Conservation (phyloP, 2,888 invertebrate genomes). For the Metallyticus violacea region DNA sequence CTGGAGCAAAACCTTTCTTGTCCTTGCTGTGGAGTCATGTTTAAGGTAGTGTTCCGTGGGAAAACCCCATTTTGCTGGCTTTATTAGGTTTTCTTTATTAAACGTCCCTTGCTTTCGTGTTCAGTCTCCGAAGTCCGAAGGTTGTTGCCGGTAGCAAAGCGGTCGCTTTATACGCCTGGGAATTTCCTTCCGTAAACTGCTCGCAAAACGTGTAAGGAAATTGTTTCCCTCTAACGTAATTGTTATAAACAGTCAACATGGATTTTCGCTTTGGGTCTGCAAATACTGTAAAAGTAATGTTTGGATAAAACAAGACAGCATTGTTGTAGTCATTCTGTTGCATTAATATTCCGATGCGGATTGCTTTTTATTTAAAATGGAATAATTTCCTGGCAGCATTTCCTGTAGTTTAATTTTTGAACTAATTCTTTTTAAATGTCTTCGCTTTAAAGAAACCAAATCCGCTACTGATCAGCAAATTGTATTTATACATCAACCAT, state of each 20-base stretch:
- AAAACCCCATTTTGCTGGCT: neutral
- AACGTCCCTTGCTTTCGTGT: neutral
- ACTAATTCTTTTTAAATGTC: no score
- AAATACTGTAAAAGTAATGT: no score
- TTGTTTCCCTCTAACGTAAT: neutral
- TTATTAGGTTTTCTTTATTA: neutral
- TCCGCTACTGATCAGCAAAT: no score
- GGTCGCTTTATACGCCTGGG: neutral
- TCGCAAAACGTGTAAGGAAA: neutral
- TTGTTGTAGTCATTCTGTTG: no score
- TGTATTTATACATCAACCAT: no score
- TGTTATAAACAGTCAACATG: neutral
- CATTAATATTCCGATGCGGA: no score
- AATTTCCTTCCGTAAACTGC: neutral
- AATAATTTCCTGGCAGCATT: no score
- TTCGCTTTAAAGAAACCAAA: no score
- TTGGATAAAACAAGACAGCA: no score
- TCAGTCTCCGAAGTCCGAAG: neutral
- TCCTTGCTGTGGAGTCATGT: neutral
- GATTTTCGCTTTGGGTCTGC: neutral
- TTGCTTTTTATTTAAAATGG: no score
- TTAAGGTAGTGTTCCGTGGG: neutral
- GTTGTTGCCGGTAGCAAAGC: neutral
- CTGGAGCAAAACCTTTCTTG: neutral
- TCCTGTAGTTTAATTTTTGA: no score